Evolutionary conservation across 2,113 vertebrate species (phyloP).

Genomic region (Riparia riparia): DNA sequence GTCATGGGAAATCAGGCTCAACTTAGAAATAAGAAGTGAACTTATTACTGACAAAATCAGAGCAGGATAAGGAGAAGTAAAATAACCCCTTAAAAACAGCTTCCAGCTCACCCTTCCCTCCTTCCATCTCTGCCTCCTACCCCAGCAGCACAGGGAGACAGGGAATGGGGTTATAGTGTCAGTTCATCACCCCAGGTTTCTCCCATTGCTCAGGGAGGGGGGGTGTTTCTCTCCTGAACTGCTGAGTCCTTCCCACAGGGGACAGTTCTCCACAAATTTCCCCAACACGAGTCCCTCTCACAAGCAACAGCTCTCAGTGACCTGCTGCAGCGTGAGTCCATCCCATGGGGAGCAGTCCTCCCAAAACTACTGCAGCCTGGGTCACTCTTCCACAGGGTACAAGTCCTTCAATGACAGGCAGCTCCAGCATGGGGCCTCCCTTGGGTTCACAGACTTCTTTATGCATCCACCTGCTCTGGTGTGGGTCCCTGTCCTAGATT

Average conservation of each 20-base stretch:
- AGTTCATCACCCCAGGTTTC: not conserved
- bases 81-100: not conserved
- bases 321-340: not conserved
- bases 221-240: fast-evolving
- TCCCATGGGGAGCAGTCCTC: fast-evolving
- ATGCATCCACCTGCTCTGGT: not conserved
- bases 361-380: not conserved
- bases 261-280: not conserved
- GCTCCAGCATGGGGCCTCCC: not conserved
- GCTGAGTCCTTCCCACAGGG: fast-evolving
- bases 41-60: not conserved
- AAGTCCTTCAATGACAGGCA: not conserved
- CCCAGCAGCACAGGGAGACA: not conserved
- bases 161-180: not conserved
- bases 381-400: fast-evolving
- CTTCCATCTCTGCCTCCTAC: not conserved
- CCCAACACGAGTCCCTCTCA: fast-evolving
- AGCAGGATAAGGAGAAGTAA: not conserved
- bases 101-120: not conserved
- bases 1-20: not conserved
- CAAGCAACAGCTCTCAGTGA: not conserved
- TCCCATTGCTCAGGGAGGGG: not conserved
- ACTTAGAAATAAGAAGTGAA: not conserved
- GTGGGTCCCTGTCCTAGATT: no score
- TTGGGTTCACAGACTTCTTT: no score